Evolutionary conservation across 2,113 vertebrate genomes (phyloP), one percentile per base, ranked within the genome.

Genomic region (Malurus cyaneus): DNA sequence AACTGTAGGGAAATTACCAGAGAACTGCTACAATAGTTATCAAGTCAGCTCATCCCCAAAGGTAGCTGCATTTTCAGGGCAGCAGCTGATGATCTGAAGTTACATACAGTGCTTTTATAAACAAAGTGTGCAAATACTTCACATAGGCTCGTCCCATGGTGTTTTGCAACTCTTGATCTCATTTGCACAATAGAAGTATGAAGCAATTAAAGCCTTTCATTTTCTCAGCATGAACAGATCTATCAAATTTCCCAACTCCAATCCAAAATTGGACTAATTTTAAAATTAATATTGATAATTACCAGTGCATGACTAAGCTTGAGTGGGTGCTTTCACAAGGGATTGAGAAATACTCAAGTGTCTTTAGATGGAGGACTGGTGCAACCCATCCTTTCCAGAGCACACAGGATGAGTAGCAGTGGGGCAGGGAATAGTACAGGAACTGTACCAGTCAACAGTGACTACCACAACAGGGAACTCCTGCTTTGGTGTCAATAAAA

Each of bases 221-320:
- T 53, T 87, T 84, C 87, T 89, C 73, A 76, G 86, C 61, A 61
- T 79, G 77, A 94, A 85, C 36, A 92, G 57, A 57, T 72, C 73
- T 86, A 83, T 87, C 82, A 93, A 76, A 89, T 95, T 94, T 94
- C 89, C 87, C 44, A 85, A 91, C 57, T 67, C 19, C 36, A 62
- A 19, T 71, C 77, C 88, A 86, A 85, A 94, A 87, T 31, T 36
- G 49, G 77, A 34, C 65, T 86, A 0, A 14, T 81, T 94, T 92
- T 53, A 71, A 91, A 94, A 92, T 92, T 85, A 93, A 70, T 86
- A 86, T 46, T 84, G 86, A 54, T 95, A 81, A 96, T 96, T 90
- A 47, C 34, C 17, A 53, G 52, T 79, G 73, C 62, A 34, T 94
- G 96, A 95, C 86, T 95, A 92, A 95, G 73, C n/a, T 64, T 44